These are phyloP conservation scores for Butorides virescens DNA, from an alignment of 2,113 vertebrate species.

Conservation along the genomic window DNA sequence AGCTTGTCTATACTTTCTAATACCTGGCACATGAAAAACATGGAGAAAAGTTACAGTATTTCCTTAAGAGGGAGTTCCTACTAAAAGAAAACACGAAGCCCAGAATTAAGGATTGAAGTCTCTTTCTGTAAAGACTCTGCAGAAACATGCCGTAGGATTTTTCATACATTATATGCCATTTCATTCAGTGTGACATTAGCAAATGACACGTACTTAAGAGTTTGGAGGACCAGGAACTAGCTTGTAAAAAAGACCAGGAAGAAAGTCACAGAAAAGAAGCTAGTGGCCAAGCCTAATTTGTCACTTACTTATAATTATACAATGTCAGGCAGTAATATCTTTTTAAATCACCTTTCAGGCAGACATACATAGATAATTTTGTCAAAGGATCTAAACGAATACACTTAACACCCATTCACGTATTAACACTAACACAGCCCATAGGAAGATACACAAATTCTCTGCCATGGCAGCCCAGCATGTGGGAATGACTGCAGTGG, in stretches of 20 bases:
- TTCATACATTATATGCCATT: not conserved
- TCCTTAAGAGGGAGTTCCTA: not conserved
- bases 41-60: not conserved
- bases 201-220: not conserved
- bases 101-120: not conserved
- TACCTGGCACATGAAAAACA: not conserved
- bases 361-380: not conserved
- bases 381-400: not conserved
- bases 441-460: not conserved
- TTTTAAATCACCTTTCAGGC: not conserved
- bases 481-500: not conserved
- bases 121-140: not conserved
- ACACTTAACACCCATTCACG: rapidly evolving
- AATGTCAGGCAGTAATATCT: not conserved
- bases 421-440: not conserved
- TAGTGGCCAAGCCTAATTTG: not conserved
- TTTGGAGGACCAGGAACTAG: not conserved
- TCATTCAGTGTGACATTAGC: not conserved
- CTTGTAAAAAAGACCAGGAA: not conserved
- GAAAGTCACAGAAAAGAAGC: not conserved
- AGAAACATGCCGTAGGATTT: not conserved
- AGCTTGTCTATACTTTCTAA: not conserved
- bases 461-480: not conserved
- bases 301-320: not conserved
- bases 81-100: not conserved